A percentile compares a stretch with the other conserved stretches of the same genome.
phyloP scores from a whole-genome alignment of 1,140 invertebrate genomes.

The Sinonovacula constricta region DNA sequence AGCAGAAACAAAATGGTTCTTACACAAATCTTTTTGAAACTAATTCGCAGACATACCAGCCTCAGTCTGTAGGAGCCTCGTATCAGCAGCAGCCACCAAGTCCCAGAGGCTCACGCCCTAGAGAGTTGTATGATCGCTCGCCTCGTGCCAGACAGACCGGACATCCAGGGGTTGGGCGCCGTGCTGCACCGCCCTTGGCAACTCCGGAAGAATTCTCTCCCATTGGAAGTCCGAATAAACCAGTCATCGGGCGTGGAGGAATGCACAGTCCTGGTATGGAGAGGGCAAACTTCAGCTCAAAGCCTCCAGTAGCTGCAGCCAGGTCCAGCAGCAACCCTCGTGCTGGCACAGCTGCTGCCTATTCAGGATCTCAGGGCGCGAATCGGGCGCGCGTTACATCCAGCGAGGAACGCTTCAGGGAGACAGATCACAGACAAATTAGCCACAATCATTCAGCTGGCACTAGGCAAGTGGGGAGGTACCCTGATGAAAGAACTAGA shows the following conservation, averaged over 20 bases:
- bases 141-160: constrained; percentile 4
- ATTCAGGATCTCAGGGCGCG: not conserved
- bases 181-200: constrained; percentile 63
- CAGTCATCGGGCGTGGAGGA: constrained; percentile 38
- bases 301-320: constrained; percentile 20
- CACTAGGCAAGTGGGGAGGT: constrained; percentile 24
- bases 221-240: constrained; percentile 41
- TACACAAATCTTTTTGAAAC: constrained; percentile 93
- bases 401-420: constrained; percentile 45
- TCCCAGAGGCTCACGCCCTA: not conserved
- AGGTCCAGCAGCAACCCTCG: constrained; percentile 1
- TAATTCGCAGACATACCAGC: constrained; percentile 51
- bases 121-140: constrained; percentile 34
- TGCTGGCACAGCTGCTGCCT: not conserved
- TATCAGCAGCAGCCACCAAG: constrained; percentile 47
- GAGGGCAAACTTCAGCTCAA: constrained; percentile 33
- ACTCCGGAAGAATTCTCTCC: constrained; percentile 64
- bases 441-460: constrained; percentile 17
- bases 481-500: constrained; percentile 29
- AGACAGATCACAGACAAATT: constrained; percentile 27
- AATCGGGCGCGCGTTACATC: constrained; percentile 28
- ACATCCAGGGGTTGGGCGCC: constrained; percentile 10
- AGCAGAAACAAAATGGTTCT: constrained; percentile 87
- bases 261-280: constrained; percentile 65
- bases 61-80: constrained; percentile 54